Percentiles rank a stretch among this genome's conserved stretches.
Conservation (phyloP, 1,140 invertebrate species). For the Drosophila mauritiana region DNA sequence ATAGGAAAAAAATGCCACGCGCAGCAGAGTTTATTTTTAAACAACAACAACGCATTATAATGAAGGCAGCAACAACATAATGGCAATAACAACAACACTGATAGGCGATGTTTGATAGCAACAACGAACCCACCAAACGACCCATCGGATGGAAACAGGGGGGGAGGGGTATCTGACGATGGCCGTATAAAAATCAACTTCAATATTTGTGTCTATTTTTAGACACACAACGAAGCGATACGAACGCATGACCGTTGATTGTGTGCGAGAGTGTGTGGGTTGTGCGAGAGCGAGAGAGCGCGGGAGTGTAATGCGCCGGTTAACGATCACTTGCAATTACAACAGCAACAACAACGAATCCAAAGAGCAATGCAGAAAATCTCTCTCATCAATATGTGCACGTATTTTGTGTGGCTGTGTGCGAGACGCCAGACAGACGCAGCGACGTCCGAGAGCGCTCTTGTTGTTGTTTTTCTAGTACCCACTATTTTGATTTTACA, state of each 20-base stretch:
- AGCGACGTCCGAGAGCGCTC: slow-evolving; percentile 66
- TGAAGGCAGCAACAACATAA: slow-evolving; percentile 53
- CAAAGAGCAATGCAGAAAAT: slow-evolving; percentile 33
- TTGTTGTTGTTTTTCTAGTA: slow-evolving; percentile 14
- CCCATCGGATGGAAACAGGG: slow-evolving; percentile 14
- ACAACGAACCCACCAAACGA: slow-evolving; percentile 26
- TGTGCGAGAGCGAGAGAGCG: slow-evolving; percentile 13
- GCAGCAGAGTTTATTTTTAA: slow-evolving; percentile 79
- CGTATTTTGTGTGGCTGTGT: slow-evolving; percentile 2
- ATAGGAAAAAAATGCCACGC: slow-evolving; percentile 71
- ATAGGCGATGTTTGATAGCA: slow-evolving; percentile 79
- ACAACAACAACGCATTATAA: slow-evolving; percentile 81
- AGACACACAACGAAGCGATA: slow-evolving; percentile 69
- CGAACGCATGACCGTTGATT: slow-evolving; percentile 68
- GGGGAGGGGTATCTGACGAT: slow-evolving; percentile 24
- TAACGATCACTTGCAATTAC: slow-evolving; percentile 61
- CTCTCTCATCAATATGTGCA: slow-evolving; percentile 27
- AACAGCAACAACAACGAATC: slow-evolving; percentile 26
- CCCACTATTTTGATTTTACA: slow-evolving; percentile 1
- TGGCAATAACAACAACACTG: slow-evolving; percentile 55
- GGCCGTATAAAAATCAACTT: slow-evolving; percentile 77
- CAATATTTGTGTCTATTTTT: slow-evolving; percentile 84
- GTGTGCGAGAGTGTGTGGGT: slow-evolving; percentile 17
- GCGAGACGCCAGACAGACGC: slow-evolving; percentile 68
- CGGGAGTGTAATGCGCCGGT: slow-evolving; percentile 64